Conservation (phyloP, 1,140 invertebrate species). For the Maconellicoccus hirsutus region DNA sequence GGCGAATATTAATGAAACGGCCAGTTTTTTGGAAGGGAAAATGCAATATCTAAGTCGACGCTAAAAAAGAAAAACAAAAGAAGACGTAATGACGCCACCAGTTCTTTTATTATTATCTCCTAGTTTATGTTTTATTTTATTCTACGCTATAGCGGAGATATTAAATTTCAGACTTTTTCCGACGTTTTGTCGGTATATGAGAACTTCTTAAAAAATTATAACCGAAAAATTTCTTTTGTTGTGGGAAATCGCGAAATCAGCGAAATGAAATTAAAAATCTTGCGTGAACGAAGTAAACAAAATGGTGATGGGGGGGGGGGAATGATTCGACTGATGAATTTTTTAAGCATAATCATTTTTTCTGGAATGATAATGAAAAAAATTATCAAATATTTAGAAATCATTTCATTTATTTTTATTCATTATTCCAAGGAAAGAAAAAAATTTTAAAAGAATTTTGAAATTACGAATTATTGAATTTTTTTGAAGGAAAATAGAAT, state of each 20-base stretch:
- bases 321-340: too few relatives aligned
- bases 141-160: background rate
- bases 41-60: conserved; percentile 17
- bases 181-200: background rate
- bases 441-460: too few relatives aligned
- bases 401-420: too few relatives aligned
- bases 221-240: background rate
- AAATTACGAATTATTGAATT: too few relatives aligned
- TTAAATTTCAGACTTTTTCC: conserved; percentile 14
- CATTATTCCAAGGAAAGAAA: too few relatives aligned
- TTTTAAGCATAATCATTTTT: too few relatives aligned
- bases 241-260: background rate
- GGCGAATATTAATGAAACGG: conserved; percentile 16
- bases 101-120: conserved; percentile 22
- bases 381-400: too few relatives aligned
- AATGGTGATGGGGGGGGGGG: too few relatives aligned
- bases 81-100: conserved; percentile 19
- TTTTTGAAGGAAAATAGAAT: too few relatives aligned
- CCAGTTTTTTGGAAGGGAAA: conserved; percentile 19
- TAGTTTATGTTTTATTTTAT: conserved; percentile 22
- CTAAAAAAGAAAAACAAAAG: conserved; percentile 20
- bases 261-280: background rate
- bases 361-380: too few relatives aligned
- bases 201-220: conserved; percentile 1
- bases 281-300: too few relatives aligned